phyloP scores from a whole-genome alignment of 2,797 vertebrate genomes.

The Arvicola amphibius region DNA sequence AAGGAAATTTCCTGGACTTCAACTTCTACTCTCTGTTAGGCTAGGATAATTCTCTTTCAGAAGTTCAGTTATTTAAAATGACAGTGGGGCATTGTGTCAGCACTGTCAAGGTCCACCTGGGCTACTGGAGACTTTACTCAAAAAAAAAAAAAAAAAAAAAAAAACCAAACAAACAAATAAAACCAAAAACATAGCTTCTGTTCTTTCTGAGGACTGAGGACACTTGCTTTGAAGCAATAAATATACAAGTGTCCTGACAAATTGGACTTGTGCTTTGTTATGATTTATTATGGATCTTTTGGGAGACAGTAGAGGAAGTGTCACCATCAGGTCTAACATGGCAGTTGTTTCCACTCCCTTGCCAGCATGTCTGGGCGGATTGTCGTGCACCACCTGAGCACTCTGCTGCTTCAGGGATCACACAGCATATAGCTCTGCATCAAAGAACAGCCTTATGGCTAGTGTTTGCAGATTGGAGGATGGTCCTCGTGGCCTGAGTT shows the following conservation, averaged over 20 bases:
- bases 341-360: neutral
- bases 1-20: neutral
- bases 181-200: neutral
- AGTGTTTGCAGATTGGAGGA: neutral
- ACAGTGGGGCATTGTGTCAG: neutral
- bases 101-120: neutral
- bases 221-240: neutral
- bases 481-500: neutral
- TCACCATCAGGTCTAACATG: neutral
- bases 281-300: conserved; percentile 3
- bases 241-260: neutral
- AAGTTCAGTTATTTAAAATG: conserved; percentile 38
- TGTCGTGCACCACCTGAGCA: neutral
- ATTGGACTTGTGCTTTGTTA: neutral
- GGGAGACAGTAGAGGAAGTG: neutral
- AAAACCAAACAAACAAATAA: neutral
- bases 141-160: neutral
- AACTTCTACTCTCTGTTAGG: conserved; percentile 8
- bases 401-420: neutral
- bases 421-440: neutral
- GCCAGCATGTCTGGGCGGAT: neutral
- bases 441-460: neutral
- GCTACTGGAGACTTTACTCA: neutral
- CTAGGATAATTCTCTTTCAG: conserved; percentile 10
- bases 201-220: neutral